Percentiles rank a stretch among this genome's conserved stretches.
Evolutionary conservation across 2,113 vertebrate species (phyloP).

Genomic region (Heloderma charlesbogerti): DNA sequence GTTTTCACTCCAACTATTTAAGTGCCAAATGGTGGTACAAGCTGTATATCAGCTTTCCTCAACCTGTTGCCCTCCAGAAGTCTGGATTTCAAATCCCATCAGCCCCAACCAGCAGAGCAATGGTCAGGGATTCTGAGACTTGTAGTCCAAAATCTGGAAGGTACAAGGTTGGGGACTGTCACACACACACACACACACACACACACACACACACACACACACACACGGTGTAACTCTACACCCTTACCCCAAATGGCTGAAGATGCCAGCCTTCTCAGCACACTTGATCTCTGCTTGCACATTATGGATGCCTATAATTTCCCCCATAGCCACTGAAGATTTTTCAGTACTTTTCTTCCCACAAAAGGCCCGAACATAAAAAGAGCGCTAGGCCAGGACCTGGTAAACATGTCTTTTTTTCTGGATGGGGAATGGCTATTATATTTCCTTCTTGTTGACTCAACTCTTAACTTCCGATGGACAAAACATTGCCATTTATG

Average conservation of each 20-base stretch:
- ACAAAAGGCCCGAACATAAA: background rate
- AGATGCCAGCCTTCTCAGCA: background rate
- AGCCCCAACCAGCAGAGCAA: no score
- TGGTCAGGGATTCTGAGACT: no score
- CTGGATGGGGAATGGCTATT: background rate
- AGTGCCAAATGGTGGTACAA: background rate
- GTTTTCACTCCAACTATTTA: background rate
- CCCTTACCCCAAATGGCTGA: background rate
- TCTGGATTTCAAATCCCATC: no score
- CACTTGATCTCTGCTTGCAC: background rate
- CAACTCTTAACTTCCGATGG: conserved; percentile 40
- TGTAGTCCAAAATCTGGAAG: no score
- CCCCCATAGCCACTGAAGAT: background rate
- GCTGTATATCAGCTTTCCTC: background rate
- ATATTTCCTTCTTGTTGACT: conserved; percentile 52
- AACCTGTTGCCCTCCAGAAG: no score
- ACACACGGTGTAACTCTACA: background rate
- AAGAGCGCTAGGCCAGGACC: background rate
- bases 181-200: no score
- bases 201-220: no score
- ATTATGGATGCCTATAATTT: background rate
- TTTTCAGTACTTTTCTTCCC: background rate
- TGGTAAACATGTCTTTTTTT: background rate
- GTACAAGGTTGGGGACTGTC: no score
- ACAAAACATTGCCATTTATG: conserved; percentile 45